phyloP scores from a whole-genome alignment of 2,113 vertebrate species.

The Rhombomys opimus region DNA sequence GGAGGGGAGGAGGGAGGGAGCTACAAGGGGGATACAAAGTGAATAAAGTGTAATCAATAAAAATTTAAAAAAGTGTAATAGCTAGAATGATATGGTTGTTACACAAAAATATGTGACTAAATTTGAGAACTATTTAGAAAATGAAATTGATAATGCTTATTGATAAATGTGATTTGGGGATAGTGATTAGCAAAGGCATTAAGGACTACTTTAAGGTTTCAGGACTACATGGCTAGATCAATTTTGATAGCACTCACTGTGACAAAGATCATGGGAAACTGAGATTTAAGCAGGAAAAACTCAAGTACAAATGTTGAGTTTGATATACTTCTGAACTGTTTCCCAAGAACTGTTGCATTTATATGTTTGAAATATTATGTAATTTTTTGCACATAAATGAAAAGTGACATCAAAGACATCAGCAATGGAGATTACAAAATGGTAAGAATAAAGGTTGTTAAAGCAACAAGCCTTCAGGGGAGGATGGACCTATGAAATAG shows the following conservation, averaged over 20 bases:
- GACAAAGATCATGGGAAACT: neutral
- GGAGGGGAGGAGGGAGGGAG: no score
- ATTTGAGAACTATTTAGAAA: constrained; percentile 58
- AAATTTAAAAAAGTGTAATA: neutral
- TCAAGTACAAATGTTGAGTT: neutral
- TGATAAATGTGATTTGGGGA: neutral
- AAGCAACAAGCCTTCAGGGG: constrained; percentile 1
- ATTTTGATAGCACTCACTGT: constrained; percentile 18
- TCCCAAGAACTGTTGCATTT: constrained; percentile 21
- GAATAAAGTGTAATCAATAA: no score
- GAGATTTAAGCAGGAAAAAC: constrained; percentile 30
- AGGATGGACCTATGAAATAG: neutral
- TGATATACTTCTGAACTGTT: constrained; percentile 32
- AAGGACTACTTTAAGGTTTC: constrained; percentile 2
- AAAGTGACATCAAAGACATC: constrained; percentile 7
- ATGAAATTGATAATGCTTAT: constrained; percentile 8
- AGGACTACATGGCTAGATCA: constrained; percentile 21
- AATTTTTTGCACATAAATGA: constrained; percentile 7
- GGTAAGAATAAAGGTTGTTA: neutral
- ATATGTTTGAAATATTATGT: constrained; percentile 25
- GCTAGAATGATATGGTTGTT: constrained; percentile 13
- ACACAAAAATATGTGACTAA: constrained; percentile 33
- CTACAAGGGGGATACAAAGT: no score
- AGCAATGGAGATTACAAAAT: constrained; percentile 19
- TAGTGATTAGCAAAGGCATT: neutral